Percentiles rank a stretch among this genome's conserved stretches.
phyloP scores from a whole-genome alignment of 2,888 invertebrate genomes.

The Heliconius cydno region DNA sequence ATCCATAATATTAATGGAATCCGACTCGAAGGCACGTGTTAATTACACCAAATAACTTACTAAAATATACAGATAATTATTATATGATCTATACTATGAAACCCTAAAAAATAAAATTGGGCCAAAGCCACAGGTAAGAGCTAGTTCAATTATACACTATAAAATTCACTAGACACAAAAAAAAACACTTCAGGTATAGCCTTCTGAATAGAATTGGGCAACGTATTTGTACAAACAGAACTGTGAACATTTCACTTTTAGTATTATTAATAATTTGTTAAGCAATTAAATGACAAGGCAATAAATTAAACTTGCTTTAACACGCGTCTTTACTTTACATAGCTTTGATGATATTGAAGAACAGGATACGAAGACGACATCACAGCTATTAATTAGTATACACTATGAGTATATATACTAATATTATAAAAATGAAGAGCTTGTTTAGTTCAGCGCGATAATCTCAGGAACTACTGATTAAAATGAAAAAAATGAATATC shows the following conservation, averaged over 20 bases:
- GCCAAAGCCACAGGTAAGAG: not conserved
- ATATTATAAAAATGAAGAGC: no score
- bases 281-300: not conserved
- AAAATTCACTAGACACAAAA: not conserved
- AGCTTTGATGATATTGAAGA: not conserved
- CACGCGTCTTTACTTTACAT: not conserved
- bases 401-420: no score
- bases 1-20: no score
- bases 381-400: no score
- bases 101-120: no score
- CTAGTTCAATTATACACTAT: not conserved
- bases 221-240: not conserved
- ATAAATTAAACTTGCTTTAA: not conserved
- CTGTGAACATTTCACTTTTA: slow-evolving; percentile 17
- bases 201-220: slow-evolving; percentile 5
- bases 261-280: slow-evolving; percentile 9
- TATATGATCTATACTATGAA: no score
- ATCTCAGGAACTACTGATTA: not conserved
- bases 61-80: not conserved
- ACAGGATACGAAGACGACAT: no score
- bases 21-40: no score
- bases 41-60: no score
- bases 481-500: not conserved
- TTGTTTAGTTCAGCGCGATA: not conserved
- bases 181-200: slow-evolving; percentile 3